Evolutionary conservation across 2,888 invertebrate species (phyloP).

Genomic region (Eristalis intricaria): DNA sequence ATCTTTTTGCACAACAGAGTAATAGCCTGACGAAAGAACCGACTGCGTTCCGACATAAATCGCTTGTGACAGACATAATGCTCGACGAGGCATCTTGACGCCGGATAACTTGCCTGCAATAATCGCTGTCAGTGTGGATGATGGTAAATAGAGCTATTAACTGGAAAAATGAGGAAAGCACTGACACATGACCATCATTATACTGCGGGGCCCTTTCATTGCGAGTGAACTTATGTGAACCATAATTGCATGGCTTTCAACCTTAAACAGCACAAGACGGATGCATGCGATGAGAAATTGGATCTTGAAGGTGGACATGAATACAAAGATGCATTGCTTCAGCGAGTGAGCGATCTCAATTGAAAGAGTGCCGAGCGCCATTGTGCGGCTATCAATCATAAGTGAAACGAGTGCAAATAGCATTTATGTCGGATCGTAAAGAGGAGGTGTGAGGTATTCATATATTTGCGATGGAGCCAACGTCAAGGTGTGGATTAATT

Average conservation of each 20-base stretch:
- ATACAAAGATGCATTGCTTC: not conserved
- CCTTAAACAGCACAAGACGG: not conserved
- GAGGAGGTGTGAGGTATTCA: not conserved
- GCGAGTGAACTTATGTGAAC: conserved; percentile 31
- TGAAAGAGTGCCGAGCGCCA: not conserved
- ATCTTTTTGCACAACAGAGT: conserved; percentile 17
- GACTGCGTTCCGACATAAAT: conserved; percentile 26
- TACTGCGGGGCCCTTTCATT: conserved; percentile 32
- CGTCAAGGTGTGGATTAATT: not conserved
- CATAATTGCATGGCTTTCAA: conserved; percentile 27
- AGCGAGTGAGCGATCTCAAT: not conserved
- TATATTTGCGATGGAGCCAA: not conserved
- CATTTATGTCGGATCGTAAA: not conserved
- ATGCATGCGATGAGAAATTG: not conserved
- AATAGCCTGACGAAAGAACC: conserved; percentile 2
- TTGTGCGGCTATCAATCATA: not conserved
- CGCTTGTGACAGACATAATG: conserved; percentile 29
- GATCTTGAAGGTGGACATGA: not conserved
- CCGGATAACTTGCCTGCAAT: not conserved
- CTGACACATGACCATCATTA: conserved; percentile 26
- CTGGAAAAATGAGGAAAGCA: conserved; percentile 44
- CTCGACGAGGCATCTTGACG: conserved; percentile 11
- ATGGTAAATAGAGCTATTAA: conserved; percentile 53
- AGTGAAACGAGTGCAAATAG: not conserved
- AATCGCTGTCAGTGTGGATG: conserved; percentile 33